Conservation (phyloP, 2,888 invertebrate genomes). For the Sepioteuthis lessoniana region DNA sequence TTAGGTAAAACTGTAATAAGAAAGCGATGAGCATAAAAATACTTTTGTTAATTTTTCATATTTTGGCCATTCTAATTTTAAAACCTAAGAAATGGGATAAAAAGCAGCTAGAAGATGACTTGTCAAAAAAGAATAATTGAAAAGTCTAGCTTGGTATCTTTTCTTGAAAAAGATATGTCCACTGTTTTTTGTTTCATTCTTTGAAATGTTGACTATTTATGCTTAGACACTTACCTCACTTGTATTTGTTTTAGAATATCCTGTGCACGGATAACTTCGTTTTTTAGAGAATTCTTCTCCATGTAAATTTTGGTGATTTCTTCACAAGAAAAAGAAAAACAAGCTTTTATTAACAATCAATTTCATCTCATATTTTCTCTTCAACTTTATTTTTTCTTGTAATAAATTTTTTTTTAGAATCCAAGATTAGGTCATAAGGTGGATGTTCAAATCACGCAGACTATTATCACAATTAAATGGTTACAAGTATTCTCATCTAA, state of each 20-base stretch:
- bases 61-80: no score
- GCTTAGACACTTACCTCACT: neutral
- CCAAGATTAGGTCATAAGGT: neutral
- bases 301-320: neutral
- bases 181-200: neutral
- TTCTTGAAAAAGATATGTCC: neutral
- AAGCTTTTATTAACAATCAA: neutral
- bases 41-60: no score
- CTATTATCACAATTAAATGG: no score
- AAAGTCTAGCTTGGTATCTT: neutral
- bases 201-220: neutral
- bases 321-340: neutral
- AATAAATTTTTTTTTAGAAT: neutral
- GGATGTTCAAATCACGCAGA: neutral
- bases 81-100: no score
- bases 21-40: no score
- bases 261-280: slow-evolving; percentile 7
- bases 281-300: neutral
- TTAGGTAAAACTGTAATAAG: no score
- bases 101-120: no score
- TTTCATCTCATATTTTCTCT: neutral
- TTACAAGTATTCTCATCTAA: no score
- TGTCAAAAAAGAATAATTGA: no score
- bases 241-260: neutral
- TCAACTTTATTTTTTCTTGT: neutral